Percentiles rank a stretch among this genome's conserved stretches.
phyloP scores from a whole-genome alignment of 2,797 vertebrate species.

The Eulemur albifrons region DNA sequence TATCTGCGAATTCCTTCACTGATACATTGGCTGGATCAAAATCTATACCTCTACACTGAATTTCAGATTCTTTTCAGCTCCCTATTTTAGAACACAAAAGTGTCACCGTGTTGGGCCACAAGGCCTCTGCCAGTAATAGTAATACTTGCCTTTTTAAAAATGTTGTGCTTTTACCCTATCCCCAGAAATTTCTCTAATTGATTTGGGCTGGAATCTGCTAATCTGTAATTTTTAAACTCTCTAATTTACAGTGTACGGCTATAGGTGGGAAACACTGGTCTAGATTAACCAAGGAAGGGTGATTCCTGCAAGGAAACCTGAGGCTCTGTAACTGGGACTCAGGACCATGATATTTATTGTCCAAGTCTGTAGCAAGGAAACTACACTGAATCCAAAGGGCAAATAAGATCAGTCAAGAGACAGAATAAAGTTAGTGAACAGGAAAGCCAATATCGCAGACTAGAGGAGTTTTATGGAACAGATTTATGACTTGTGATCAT shows the following conservation, averaged over 20 bases:
- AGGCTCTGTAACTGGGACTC: neutral
- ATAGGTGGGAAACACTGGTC: neutral
- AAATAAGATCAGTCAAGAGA: slow-evolving; percentile 30
- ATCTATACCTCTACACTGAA: neutral
- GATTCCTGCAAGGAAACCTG: neutral
- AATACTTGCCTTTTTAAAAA: neutral
- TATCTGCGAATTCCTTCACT: neutral
- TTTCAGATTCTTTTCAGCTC: neutral
- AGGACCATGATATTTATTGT: neutral
- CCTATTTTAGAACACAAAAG: neutral
- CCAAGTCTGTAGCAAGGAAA: slow-evolving; percentile 16
- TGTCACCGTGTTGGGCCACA: neutral
- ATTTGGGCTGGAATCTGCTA: neutral
- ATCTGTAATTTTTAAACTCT: neutral
- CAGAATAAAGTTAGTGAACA: slow-evolving; percentile 38
- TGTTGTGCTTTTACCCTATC: neutral
- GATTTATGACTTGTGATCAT: slow-evolving; percentile 27
- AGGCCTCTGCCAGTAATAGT: neutral
- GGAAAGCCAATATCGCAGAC: slow-evolving; percentile 17
- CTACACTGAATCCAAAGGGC: neutral
- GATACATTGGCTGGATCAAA: neutral
- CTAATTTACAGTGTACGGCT: neutral
- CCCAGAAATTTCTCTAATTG: neutral
- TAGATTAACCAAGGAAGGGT: neutral
- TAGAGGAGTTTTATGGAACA: neutral